Evolutionary conservation across 2,888 invertebrate species (phyloP).

Genomic region (Steinernema carpocapsae): DNA sequence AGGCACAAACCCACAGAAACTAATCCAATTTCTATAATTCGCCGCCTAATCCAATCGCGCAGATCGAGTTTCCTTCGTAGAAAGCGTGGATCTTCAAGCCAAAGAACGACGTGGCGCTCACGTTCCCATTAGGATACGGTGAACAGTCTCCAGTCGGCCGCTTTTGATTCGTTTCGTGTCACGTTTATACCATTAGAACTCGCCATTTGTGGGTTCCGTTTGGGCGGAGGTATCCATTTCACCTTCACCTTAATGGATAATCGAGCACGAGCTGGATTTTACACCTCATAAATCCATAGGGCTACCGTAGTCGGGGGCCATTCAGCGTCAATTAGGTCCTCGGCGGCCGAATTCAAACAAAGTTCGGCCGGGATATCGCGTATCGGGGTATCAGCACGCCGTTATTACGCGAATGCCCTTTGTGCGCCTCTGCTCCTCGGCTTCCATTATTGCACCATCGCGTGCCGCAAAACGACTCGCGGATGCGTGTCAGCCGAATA

Average conservation of each 20-base stretch:
- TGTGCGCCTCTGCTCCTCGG: constrained; percentile 5
- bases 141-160: no score
- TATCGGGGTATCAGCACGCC: not conserved
- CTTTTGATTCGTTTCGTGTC: no score
- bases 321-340: not conserved
- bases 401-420: constrained; percentile 19
- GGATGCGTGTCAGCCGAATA: constrained; percentile 4
- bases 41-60: no score
- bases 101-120: no score
- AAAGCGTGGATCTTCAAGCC: no score
- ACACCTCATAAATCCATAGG: not conserved
- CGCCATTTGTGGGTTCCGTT: no score
- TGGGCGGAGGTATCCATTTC: not conserved
- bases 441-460: not conserved
- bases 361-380: not conserved
- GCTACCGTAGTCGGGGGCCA: not conserved
- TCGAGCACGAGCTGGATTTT: not conserved
- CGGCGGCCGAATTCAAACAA: not conserved
- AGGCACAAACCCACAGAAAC: no score
- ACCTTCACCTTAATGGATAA: not conserved
- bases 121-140: no score
- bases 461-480: constrained; percentile 11
- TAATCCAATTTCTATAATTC: no score
- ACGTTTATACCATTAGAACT: no score
- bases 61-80: no score